Evolutionary conservation across 2,888 invertebrate genomes (phyloP).

Genomic region (Ashinkailepas kermadecensis): DNA sequence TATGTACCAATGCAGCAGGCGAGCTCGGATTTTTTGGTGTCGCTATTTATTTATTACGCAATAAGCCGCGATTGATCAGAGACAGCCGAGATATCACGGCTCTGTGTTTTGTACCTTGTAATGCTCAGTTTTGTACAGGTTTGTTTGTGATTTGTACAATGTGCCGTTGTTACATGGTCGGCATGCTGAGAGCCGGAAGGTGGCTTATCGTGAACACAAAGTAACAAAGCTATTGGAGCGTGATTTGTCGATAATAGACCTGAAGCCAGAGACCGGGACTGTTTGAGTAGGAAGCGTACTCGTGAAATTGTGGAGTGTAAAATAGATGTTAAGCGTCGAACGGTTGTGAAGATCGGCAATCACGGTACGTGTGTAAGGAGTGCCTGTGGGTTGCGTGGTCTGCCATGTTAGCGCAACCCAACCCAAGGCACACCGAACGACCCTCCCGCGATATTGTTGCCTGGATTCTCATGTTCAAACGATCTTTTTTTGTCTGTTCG

Average conservation of each 20-base stretch:
- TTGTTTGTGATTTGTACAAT: slow-evolving; percentile 17
- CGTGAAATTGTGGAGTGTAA: no score
- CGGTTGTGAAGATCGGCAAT: no score
- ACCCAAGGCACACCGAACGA: no score
- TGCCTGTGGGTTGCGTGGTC: no score
- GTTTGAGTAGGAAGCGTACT: no score
- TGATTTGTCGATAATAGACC: background rate
- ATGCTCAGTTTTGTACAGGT: slow-evolving; percentile 21
- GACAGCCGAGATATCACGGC: background rate
- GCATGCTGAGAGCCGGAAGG: background rate
- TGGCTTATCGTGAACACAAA: background rate
- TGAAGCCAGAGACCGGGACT: background rate
- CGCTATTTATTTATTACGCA: slow-evolving; percentile 18
- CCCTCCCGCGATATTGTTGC: no score
- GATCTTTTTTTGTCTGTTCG: no score
- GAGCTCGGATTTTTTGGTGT: slow-evolving; percentile 1
- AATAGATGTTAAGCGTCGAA: no score
- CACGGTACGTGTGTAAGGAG: no score
- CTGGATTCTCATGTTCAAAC: no score
- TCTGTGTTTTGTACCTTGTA: slow-evolving; percentile 18
- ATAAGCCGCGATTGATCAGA: background rate
- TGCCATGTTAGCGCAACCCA: no score
- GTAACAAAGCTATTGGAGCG: background rate
- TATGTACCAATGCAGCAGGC: background rate
- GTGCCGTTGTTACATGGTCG: background rate